A percentile compares a stretch with the other conserved stretches of the same genome.
Conservation (phyloP, 2,888 invertebrate species). For the Yponomeuta evonymella region DNA sequence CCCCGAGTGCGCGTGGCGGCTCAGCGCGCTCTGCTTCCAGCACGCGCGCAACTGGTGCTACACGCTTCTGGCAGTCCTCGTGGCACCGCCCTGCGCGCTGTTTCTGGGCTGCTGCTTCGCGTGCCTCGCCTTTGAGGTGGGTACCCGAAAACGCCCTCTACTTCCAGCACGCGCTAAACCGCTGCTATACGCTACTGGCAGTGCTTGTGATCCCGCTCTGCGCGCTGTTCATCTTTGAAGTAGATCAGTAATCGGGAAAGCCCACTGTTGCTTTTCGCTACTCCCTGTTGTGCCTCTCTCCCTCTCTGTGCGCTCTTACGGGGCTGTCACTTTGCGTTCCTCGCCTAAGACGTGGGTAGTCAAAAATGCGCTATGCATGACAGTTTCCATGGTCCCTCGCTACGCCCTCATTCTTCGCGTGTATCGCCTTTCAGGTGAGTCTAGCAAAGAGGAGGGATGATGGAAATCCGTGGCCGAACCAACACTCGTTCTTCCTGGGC, state of each 20-base stretch:
- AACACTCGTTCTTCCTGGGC: too few species aligned
- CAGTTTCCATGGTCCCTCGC: too few species aligned
- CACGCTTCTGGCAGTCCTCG: slow-evolving; percentile 79
- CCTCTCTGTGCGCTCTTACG: too few species aligned
- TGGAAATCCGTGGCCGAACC: too few species aligned
- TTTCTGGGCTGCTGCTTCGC: slow-evolving; percentile 81
- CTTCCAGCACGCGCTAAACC: slow-evolving; percentile 42
- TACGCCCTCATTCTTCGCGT: too few species aligned
- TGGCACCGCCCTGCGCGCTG: slow-evolving; percentile 81
- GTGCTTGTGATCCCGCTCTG: slow-evolving; percentile 81
- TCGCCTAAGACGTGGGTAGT: too few species aligned
- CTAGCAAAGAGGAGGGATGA: too few species aligned
- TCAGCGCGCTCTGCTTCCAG: slow-evolving; percentile 79
- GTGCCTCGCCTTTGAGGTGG: slow-evolving; percentile 82
- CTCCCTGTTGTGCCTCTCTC: too few species aligned
- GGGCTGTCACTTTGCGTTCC: too few species aligned
- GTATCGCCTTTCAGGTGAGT: too few species aligned
- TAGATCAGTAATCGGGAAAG: slow-evolving; percentile 34
- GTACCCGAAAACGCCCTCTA: slow-evolving; percentile 15
- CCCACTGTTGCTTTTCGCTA: too few species aligned
- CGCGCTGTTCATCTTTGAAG: slow-evolving; percentile 82
- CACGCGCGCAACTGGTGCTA: slow-evolving; percentile 81
- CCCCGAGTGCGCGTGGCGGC: slow-evolving; percentile 83
- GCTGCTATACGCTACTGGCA: slow-evolving; percentile 76
- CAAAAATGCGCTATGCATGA: too few species aligned